Conservation (phyloP, 1,140 invertebrate species). For the Pseudachorutes palmiensis region DNA sequence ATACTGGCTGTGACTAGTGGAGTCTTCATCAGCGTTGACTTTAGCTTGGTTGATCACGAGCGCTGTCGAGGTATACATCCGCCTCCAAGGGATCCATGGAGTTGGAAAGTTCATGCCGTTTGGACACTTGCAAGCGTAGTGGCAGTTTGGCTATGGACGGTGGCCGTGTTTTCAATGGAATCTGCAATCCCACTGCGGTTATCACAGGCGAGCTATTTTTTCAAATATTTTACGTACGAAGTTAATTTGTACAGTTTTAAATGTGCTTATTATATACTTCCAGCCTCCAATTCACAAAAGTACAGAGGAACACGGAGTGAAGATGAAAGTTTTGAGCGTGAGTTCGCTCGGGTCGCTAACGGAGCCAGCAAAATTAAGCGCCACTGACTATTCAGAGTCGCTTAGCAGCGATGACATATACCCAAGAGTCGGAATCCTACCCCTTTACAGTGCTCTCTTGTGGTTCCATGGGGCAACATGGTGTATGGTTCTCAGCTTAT, state of each 20-base stretch:
- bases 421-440: slow-evolving; percentile 17
- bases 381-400: background rate
- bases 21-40: slow-evolving; percentile 54
- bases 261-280: no score
- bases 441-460: slow-evolving; percentile 25
- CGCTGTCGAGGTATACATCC: slow-evolving; percentile 48
- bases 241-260: no score
- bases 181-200: slow-evolving; percentile 15
- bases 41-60: slow-evolving; percentile 54
- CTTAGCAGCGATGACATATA: slow-evolving; percentile 9
- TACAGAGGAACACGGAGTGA: background rate
- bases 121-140: slow-evolving; percentile 52
- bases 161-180: slow-evolving; percentile 33
- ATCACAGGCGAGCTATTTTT: background rate
- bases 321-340: background rate
- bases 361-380: background rate
- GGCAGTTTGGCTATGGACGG: slow-evolving; percentile 35
- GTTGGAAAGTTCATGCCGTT: slow-evolving; percentile 48
- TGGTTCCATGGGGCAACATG: slow-evolving; percentile 31
- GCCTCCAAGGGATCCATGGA: slow-evolving; percentile 38
- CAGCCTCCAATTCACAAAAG: no score
- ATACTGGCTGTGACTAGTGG: slow-evolving; percentile 25
- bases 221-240: background rate
- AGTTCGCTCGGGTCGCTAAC: background rate
- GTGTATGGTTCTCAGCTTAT: slow-evolving; percentile 23